Percentiles rank a stretch among this genome's conserved stretches.
phyloP scores from a whole-genome alignment of 2,113 vertebrate species.

The Chaetodon auriga region DNA sequence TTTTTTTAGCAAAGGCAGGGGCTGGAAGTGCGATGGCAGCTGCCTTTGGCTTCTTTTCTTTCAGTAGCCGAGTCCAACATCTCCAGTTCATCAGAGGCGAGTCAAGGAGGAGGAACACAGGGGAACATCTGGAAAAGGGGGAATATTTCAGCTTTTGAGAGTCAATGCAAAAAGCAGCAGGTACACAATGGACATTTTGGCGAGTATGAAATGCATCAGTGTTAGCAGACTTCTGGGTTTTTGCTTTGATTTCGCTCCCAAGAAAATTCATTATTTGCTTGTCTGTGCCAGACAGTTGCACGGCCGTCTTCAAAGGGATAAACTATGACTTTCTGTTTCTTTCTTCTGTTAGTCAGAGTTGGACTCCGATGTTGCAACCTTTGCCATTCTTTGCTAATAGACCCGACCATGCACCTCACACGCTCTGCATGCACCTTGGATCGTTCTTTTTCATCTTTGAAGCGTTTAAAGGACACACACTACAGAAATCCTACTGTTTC shows the following conservation, averaged over 20 bases:
- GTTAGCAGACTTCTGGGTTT: conserved; percentile 61
- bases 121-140: conserved; percentile 80
- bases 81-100: conserved; percentile 74
- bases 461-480: conserved; percentile 14
- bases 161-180: conserved; percentile 83
- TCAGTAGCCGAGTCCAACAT: conserved; percentile 57
- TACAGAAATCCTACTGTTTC: conserved; percentile 11
- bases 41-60: conserved; percentile 62
- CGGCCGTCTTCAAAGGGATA: conserved; percentile 55
- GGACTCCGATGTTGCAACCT: conserved; percentile 23
- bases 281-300: conserved; percentile 58
- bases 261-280: conserved; percentile 70
- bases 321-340: conserved; percentile 53
- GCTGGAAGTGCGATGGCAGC: conserved; percentile 64
- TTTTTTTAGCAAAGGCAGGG: conserved; percentile 45
- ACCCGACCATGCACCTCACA: conserved; percentile 7
- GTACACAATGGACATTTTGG: conserved; percentile 77
- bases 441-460: conserved; percentile 21
- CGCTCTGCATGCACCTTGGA: conserved; percentile 23
- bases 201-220: conserved; percentile 68
- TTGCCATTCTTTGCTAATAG: conserved; percentile 31
- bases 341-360: conserved; percentile 35
- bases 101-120: conserved; percentile 65
- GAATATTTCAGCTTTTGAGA: conserved; percentile 63
- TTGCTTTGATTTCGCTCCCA: conserved; percentile 69